A percentile compares a stretch with the other conserved stretches of the same genome.
Evolutionary conservation across 2,888 invertebrate genomes (phyloP).

Genomic region (Tachina grossa): DNA sequence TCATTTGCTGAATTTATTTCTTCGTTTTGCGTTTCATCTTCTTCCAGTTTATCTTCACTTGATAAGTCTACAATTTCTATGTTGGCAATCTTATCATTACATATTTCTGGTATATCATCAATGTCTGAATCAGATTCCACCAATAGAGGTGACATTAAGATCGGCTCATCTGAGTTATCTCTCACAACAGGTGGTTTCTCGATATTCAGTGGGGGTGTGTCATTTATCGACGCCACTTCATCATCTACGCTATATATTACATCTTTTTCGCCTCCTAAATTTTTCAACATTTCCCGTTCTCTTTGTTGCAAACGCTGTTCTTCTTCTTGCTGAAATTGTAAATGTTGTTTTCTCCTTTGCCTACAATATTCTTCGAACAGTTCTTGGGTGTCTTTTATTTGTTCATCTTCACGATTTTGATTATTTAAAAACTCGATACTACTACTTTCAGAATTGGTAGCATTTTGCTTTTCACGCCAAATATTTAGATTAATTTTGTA

Average conservation of each 20-base stretch:
- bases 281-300: slow-evolving; percentile 32
- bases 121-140: slow-evolving; percentile 78
- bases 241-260: slow-evolving; percentile 52
- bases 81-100: slow-evolving; percentile 41
- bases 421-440: slow-evolving; percentile 53
- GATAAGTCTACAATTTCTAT: slow-evolving; percentile 64
- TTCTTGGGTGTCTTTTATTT: slow-evolving; percentile 76
- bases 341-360: slow-evolving; percentile 56
- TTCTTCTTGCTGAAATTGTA: slow-evolving; percentile 55
- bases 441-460: slow-evolving; percentile 69
- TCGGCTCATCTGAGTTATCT: slow-evolving; percentile 77
- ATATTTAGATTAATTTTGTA: slow-evolving; percentile 77
- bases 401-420: slow-evolving; percentile 49
- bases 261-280: slow-evolving; percentile 34
- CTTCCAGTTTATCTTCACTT: slow-evolving; percentile 46
- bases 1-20: neutral
- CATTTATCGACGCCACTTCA: slow-evolving; percentile 67
- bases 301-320: slow-evolving; percentile 47
- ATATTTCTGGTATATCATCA: slow-evolving; percentile 64
- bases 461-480: slow-evolving; percentile 75
- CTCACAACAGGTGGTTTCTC: slow-evolving; percentile 2
- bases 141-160: slow-evolving; percentile 80
- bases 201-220: slow-evolving; percentile 3
- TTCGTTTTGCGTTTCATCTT: neutral
- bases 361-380: slow-evolving; percentile 75